Percentiles rank a stretch among this genome's conserved stretches.
phyloP scores from a whole-genome alignment of 2,113 vertebrate genomes.

The Oryzias javanicus region DNA sequence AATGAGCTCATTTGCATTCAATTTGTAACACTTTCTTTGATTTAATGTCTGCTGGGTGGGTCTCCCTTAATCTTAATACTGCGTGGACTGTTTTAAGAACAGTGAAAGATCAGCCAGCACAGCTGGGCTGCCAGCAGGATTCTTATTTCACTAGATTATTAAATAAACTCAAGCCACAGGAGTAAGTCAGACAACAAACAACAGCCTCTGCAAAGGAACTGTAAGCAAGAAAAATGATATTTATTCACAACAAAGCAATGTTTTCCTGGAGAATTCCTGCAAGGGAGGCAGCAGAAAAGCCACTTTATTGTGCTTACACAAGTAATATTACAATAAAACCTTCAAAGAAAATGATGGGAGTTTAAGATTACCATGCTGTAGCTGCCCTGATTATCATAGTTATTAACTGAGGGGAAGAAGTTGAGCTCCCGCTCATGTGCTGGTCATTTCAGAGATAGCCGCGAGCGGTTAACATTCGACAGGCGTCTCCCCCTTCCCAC shows the following conservation, averaged over 20 bases:
- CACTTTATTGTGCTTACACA: constrained; percentile 40
- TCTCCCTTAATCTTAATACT: constrained; percentile 8
- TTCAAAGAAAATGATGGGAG: constrained; percentile 40
- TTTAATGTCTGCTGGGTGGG: constrained; percentile 10
- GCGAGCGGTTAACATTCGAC: constrained; percentile 50
- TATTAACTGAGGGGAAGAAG: constrained; percentile 53
- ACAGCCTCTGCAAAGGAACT: not conserved
- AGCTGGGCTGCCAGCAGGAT: constrained; percentile 25
- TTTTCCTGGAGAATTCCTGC: constrained; percentile 9
- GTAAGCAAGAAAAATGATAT: constrained; percentile 3
- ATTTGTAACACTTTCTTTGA: constrained; percentile 13
- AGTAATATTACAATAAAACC: constrained; percentile 40
- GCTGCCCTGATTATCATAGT: constrained; percentile 61
- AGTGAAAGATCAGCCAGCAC: constrained; percentile 8
- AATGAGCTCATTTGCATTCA: not conserved
- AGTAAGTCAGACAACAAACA: constrained; percentile 8
- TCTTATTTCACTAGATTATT: constrained; percentile 19
- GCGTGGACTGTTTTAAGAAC: constrained; percentile 3
- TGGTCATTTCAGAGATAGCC: constrained; percentile 46
- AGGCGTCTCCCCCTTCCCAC: constrained; percentile 28
- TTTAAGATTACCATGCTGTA: constrained; percentile 32
- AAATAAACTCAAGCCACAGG: constrained; percentile 5
- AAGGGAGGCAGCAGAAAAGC: constrained; percentile 21
- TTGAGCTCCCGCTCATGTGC: constrained; percentile 32
- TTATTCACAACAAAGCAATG: constrained; percentile 3